These are phyloP conservation scores for Halcyon senegalensis DNA, from an alignment of 2,113 vertebrate genomes.

Conservation along the genomic window DNA sequence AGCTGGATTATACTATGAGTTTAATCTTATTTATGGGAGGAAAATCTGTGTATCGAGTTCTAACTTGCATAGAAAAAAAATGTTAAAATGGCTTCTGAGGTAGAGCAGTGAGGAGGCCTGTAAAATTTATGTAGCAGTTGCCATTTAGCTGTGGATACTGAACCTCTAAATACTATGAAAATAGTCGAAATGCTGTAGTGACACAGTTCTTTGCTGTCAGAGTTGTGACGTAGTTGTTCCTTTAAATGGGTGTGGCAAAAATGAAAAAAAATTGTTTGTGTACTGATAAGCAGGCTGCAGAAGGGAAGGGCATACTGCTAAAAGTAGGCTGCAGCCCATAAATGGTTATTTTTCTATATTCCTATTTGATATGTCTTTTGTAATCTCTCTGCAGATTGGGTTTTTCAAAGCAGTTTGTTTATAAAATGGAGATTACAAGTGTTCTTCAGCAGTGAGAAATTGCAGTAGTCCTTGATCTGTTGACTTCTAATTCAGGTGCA, in stretches of 20 bases:
- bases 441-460: not conserved
- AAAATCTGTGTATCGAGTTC: not conserved
- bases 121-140: not conserved
- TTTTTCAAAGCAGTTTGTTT: not conserved
- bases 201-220: not conserved
- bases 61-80: not conserved
- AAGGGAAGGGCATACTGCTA: not conserved
- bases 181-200: not conserved
- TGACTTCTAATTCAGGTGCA: not conserved
- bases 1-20: not conserved
- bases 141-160: not conserved
- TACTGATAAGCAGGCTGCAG: constrained; percentile 54
- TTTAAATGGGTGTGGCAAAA: constrained; percentile 57
- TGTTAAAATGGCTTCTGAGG: not conserved
- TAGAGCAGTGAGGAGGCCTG: not conserved
- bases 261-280: not conserved
- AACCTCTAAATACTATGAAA: not conserved
- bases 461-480: not conserved
- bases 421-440: not conserved
- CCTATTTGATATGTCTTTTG: not conserved
- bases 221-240: not conserved
- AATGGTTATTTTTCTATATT: not conserved
- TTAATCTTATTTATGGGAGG: not conserved
- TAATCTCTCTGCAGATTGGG: not conserved
- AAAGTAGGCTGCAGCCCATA: not conserved